Evolutionary conservation across 2,888 invertebrate species (phyloP), one percentile per base, ranked within the genome.

Genomic region (Parascotia fuliginaria): DNA sequence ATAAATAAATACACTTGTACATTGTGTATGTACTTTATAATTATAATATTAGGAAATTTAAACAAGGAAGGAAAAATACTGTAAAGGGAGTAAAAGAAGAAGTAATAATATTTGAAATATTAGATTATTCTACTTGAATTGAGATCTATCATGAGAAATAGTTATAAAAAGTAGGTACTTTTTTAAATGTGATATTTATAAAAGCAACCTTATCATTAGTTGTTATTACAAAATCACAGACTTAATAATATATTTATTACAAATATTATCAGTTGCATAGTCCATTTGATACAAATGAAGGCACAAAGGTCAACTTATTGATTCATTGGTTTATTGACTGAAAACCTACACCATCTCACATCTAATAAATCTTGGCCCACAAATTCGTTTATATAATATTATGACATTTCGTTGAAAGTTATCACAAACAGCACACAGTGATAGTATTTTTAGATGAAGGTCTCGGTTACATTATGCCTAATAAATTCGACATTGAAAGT

Each of bases 391-490:
- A 62, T 54, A 46, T 62, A 60, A 60, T 60, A 48, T 32, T 28
- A 44, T 38, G 41, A 54, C 41, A 46, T 51, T 38, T 61, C 42
- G 49, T 32, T 57, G 64, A 59, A 67, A 58, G 61, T 65, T 66
- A 75, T 70, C 67, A 70, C 59, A 67, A 66, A 53, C 59, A 42
- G 44, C 54, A 67, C 24, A 64, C 61, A 75, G 63, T 71, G 70
- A 73, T 64, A 63, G 68, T 89, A 90, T 89, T 89, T 85, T 73
- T 90, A 90, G 89, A 77, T 63, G 89, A 89, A 91, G 90, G 90
- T 90, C 86, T 88, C 71, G 77, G 81, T 77, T 79, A 79, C 70
- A 74, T 66, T 64, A 62, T 62, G 61, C 68, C 56, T 77, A 79
- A 82, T 80, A 67, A 75, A 77, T 67, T 67, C 75, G 83, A 81